phyloP scores from a whole-genome alignment of 2,888 invertebrate species.

The Drosophila paranaensis region DNA sequence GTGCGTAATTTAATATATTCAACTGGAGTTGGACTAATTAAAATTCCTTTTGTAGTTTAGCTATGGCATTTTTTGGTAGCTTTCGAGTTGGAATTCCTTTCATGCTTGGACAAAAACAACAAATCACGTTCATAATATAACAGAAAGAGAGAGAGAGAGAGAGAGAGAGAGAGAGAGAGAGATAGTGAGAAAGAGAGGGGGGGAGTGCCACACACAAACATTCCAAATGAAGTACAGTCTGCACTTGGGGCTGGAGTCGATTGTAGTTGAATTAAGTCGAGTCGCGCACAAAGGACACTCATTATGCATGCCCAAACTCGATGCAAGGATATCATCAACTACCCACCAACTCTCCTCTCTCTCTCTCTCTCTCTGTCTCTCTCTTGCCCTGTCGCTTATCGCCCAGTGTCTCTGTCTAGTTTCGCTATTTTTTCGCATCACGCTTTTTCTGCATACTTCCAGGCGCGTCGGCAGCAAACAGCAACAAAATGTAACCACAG shows the following conservation, averaged over 20 bases:
- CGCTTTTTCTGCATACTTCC: conserved; percentile 57
- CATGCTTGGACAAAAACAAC: conserved; percentile 24
- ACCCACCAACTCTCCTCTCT: background rate
- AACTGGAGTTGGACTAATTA: conserved; percentile 29
- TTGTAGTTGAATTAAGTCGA: conserved; percentile 37
- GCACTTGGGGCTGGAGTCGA: conserved; percentile 19
- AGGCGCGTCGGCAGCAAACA: conserved; percentile 48
- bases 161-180: too few species aligned
- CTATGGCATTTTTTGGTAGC: conserved; percentile 13
- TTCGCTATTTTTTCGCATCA: conserved; percentile 28
- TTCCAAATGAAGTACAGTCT: conserved; percentile 52
- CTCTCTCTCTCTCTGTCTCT: background rate
- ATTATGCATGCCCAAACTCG: conserved; percentile 57
- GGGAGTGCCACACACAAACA: conserved; percentile 9
- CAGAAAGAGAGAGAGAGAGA: background rate
- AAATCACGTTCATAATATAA: conserved; percentile 41
- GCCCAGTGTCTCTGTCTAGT: conserved; percentile 14
- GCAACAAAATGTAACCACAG: conserved; percentile 24
- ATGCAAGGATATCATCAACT: conserved; percentile 5
- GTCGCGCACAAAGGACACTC: conserved; percentile 68
- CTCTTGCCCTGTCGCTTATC: background rate
- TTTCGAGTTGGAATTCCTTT: conserved; percentile 28
- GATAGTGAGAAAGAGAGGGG: background rate
- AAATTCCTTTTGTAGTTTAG: conserved; percentile 33
- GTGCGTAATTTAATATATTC: conserved; percentile 4